Conservation (phyloP, 2,888 invertebrate species). For the Crocallis elinguaria region DNA sequence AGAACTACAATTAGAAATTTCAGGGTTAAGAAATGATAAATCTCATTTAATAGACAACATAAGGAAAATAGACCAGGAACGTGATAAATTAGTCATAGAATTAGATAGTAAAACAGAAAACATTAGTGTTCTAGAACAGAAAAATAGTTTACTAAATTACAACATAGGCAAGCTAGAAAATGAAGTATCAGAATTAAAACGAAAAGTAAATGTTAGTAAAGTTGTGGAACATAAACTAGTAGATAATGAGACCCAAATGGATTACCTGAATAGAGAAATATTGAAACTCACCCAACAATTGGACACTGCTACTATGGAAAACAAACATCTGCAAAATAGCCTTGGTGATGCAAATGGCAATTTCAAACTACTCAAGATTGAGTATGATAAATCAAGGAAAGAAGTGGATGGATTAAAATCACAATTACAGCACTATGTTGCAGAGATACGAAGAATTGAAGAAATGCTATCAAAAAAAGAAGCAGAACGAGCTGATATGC, state of each 20-base stretch:
- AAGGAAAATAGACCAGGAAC: slow-evolving; percentile 88
- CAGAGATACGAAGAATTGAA: slow-evolving; percentile 91
- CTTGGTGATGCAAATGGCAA: slow-evolving; percentile 87
- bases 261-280: slow-evolving; percentile 85
- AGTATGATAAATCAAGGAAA: slow-evolving; percentile 87
- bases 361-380: slow-evolving; percentile 86
- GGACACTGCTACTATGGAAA: slow-evolving; percentile 86
- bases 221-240: slow-evolving; percentile 78
- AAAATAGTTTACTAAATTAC: slow-evolving; percentile 85
- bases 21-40: slow-evolving; percentile 86
- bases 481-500: slow-evolving; percentile 91
- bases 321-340: slow-evolving; percentile 90
- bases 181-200: slow-evolving; percentile 83
- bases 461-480: slow-evolving; percentile 90
- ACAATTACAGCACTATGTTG: slow-evolving; percentile 92
- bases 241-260: slow-evolving; percentile 82
- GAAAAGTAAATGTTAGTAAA: slow-evolving; percentile 75
- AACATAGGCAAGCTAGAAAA: slow-evolving; percentile 82
- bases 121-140: slow-evolving; percentile 86
- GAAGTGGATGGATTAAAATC: slow-evolving; percentile 90
- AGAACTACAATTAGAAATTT: slow-evolving; percentile 85
- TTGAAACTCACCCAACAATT: slow-evolving; percentile 81
- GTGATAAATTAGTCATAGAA: slow-evolving; percentile 87
- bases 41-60: slow-evolving; percentile 86
- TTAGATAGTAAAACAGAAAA: slow-evolving; percentile 90